Percentiles rank a stretch among this genome's conserved stretches.
Evolutionary conservation across 2,888 invertebrate species (phyloP).

Genomic region (Helicoverpa assulta): DNA sequence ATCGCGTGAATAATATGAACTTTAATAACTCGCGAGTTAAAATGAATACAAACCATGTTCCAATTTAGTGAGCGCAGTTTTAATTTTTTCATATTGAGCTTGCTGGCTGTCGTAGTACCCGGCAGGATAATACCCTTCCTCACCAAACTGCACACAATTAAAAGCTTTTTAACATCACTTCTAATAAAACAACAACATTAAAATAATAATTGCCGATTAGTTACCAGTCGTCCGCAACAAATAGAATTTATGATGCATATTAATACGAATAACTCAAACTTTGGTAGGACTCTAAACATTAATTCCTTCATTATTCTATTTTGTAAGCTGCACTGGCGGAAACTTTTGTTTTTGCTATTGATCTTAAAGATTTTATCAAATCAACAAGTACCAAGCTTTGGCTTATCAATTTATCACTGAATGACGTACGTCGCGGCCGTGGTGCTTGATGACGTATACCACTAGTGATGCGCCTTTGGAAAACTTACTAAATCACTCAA

Average conservation of each 20-base stretch:
- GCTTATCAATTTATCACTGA: slow-evolving; percentile 63
- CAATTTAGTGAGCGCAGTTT: slow-evolving; percentile 75
- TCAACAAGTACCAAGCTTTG: slow-evolving; percentile 67
- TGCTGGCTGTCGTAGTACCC: slow-evolving; percentile 69
- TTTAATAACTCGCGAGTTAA: slow-evolving; percentile 12
- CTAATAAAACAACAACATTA: neutral
- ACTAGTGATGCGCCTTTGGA: slow-evolving; percentile 34
- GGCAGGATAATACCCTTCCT: slow-evolving; percentile 74
- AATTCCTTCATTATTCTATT: slow-evolving; percentile 66
- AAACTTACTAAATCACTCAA: slow-evolving; percentile 33
- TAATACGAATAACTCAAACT: slow-evolving; percentile 64
- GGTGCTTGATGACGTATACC: slow-evolving; percentile 60
- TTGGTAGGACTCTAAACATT: slow-evolving; percentile 49
- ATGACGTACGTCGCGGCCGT: slow-evolving; percentile 54
- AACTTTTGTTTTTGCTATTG: slow-evolving; percentile 56
- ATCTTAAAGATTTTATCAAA: slow-evolving; percentile 62
- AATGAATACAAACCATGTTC: slow-evolving; percentile 72
- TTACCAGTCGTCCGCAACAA: slow-evolving; percentile 74
- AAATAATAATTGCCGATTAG: slow-evolving; percentile 49
- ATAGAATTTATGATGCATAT: slow-evolving; percentile 65
- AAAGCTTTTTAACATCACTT: slow-evolving; percentile 27
- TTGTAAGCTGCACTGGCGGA: slow-evolving; percentile 13
- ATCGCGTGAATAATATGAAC: neutral
- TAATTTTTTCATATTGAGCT: slow-evolving; percentile 68
- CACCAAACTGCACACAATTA: slow-evolving; percentile 71